Evolutionary conservation across 2,888 invertebrate genomes (phyloP), one percentile per base, ranked within the genome.

Genomic region (Pseudanteris insignis): DNA sequence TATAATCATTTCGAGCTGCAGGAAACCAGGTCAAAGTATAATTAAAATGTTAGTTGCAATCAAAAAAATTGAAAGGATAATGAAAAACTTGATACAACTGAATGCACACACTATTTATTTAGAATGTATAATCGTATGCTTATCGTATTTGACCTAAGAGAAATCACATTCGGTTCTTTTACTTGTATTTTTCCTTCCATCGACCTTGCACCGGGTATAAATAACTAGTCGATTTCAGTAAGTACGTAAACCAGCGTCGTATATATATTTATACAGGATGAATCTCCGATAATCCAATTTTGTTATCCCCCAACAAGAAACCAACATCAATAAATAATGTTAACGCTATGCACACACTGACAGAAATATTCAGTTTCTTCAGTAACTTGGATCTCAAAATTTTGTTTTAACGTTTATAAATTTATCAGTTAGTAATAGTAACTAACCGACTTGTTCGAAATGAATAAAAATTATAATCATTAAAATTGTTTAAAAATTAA

Each of bases 101-200:
- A 74, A 76, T 76, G 73, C 73, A 77, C 76, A 77, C 76, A 73
- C 75, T 76, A 77, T 78, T 76, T 79, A 78, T 78, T 79, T 77
- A 72, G 72, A 79, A 77, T 77, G 74, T 73, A 79, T 75, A 75
- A 75, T 76, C 71, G 70, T 76, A 76, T 74, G 76, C 71, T 75
- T 75, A 76, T 75, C 71, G 75, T 78, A 74, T 68, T 70, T 78
- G 75, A 71, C 70, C 74, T 76, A 76, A 75, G 73, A 68, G 71
- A 70, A 78, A 77, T 78, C 75, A 78, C 75, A 78, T 75, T 76
- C 69, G 70, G 72, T 71, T 61, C 65, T 61, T 65, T 15, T 65
- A 65, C 55, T 64, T 65, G 61, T 51, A 60, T 59, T 57, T 62
- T 57, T 66, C 62, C 58, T 66, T 64, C 53, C 60, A 66, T 69